Conservation (phyloP, 2,888 invertebrate species). For the Tridacna crocea region DNA sequence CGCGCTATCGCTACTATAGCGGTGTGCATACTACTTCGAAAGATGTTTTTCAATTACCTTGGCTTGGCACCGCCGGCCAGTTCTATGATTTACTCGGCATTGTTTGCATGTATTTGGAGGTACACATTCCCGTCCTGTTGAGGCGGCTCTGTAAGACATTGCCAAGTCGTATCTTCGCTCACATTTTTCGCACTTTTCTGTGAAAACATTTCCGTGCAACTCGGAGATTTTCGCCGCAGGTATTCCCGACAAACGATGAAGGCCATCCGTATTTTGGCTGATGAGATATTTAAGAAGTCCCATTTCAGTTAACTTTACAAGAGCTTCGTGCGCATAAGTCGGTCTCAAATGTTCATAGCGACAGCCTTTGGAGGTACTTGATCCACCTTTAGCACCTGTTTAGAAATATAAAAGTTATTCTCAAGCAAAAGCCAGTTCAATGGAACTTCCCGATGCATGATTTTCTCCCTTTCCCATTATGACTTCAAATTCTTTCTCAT, state of each 20-base stretch:
- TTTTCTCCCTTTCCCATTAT: neutral
- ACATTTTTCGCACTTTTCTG: constrained; percentile 79
- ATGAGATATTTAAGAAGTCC: constrained; percentile 76
- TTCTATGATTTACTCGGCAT: constrained; percentile 76
- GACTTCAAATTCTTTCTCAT: neutral
- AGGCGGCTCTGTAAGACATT: constrained; percentile 21
- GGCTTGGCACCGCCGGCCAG: constrained; percentile 71
- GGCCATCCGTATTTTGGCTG: constrained; percentile 79
- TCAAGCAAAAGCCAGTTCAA: neutral
- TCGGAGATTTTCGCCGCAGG: constrained; percentile 73
- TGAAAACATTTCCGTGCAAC: constrained; percentile 78
- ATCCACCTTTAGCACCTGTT: constrained; percentile 43
- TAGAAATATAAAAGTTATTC: neutral
- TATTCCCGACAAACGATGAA: constrained; percentile 77
- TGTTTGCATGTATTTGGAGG: constrained; percentile 69
- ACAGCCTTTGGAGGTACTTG: constrained; percentile 12
- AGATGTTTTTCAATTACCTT: constrained; percentile 55
- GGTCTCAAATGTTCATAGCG: constrained; percentile 63
- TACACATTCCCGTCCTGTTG: constrained; percentile 35
- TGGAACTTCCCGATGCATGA: neutral
- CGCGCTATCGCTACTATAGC: no score
- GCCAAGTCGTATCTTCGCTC: constrained; percentile 60
- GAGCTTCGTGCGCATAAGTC: constrained; percentile 78
- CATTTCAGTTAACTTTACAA: constrained; percentile 73
- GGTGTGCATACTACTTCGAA: no score